Percentiles rank a stretch among this genome's conserved stretches.
Evolutionary conservation across 1,140 invertebrate species (phyloP).

Genomic region (Ganaspis sp.): DNA sequence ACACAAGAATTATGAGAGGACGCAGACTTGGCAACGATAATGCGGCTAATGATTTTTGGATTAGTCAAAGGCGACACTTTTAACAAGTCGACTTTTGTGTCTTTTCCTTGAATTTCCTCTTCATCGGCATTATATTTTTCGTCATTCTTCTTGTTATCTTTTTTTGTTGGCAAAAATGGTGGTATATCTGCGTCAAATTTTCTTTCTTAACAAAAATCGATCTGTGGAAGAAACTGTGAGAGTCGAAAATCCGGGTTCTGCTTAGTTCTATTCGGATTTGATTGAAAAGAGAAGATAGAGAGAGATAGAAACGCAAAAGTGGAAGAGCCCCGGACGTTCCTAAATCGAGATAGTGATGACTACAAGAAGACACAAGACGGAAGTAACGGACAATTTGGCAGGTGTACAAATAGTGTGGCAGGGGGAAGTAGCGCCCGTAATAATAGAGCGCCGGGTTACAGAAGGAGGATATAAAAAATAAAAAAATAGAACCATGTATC

Average conservation of each 20-base stretch:
- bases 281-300: too few species aligned
- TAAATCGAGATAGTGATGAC: constrained; percentile 17
- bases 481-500: constrained; percentile 56
- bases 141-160: too few species aligned
- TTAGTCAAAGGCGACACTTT: neutral
- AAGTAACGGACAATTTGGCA: constrained; percentile 62
- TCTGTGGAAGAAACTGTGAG: too few species aligned
- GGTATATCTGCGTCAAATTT: too few species aligned
- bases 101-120: too few species aligned
- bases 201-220: neutral
- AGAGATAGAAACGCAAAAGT: neutral
- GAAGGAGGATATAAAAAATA: constrained; percentile 40
- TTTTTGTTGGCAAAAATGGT: too few species aligned
- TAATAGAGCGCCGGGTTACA: constrained; percentile 57
- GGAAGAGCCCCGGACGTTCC: constrained; percentile 17
- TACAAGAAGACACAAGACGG: constrained; percentile 53
- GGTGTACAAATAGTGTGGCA: constrained; percentile 57
- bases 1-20: constrained; percentile 19
- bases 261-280: too few species aligned
- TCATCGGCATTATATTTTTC: too few species aligned
- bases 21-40: constrained; percentile 26
- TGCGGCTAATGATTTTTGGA: constrained; percentile 8
- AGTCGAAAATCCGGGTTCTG: too few species aligned
- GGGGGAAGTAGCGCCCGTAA: constrained; percentile 53
- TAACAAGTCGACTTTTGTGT: too few species aligned